phyloP scores from a whole-genome alignment of 1,140 invertebrate species.

The Octopus bimaculoides region DNA sequence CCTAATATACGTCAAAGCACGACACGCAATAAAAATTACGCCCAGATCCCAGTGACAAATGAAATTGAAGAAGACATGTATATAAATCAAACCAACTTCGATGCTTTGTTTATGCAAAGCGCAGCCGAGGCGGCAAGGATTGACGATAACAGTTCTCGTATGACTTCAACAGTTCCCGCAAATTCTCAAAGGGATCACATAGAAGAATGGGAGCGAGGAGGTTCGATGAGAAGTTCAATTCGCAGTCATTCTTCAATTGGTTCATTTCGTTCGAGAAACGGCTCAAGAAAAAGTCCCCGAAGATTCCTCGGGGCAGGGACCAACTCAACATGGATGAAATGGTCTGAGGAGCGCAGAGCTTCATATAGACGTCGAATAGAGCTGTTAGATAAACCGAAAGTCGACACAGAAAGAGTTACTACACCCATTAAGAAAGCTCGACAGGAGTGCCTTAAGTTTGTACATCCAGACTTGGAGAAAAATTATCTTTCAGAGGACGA shows the following conservation, averaged over 20 bases:
- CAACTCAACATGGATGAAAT: slow-evolving; percentile 49
- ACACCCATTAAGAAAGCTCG: slow-evolving; percentile 54
- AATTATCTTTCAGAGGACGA: slow-evolving; percentile 49
- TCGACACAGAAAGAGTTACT: slow-evolving; percentile 40
- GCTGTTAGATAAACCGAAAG: slow-evolving; percentile 40
- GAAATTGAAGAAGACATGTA: slow-evolving; percentile 7
- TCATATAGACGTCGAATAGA: slow-evolving; percentile 46
- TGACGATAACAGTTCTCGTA: neutral
- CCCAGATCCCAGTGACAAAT: neutral
- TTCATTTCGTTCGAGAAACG: slow-evolving; percentile 35
- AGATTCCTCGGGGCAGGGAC: slow-evolving; percentile 36
- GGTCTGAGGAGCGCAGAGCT: slow-evolving; percentile 47
- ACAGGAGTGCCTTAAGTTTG: slow-evolving; percentile 51
- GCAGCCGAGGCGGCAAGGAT: slow-evolving; percentile 3
- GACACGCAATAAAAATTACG: neutral
- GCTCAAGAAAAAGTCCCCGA: slow-evolving; percentile 22
- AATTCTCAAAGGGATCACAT: slow-evolving; percentile 29
- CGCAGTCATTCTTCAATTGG: slow-evolving; percentile 29
- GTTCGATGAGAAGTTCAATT: slow-evolving; percentile 19
- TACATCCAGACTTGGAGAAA: slow-evolving; percentile 48
- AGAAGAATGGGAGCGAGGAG: slow-evolving; percentile 38
- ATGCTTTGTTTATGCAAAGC: slow-evolving; percentile 32
- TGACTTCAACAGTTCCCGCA: neutral
- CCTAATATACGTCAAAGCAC: neutral
- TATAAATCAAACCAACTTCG: slow-evolving; percentile 27